Evolutionary conservation across 2,888 invertebrate species (phyloP).

Genomic region (Cyaniris semiargus): DNA sequence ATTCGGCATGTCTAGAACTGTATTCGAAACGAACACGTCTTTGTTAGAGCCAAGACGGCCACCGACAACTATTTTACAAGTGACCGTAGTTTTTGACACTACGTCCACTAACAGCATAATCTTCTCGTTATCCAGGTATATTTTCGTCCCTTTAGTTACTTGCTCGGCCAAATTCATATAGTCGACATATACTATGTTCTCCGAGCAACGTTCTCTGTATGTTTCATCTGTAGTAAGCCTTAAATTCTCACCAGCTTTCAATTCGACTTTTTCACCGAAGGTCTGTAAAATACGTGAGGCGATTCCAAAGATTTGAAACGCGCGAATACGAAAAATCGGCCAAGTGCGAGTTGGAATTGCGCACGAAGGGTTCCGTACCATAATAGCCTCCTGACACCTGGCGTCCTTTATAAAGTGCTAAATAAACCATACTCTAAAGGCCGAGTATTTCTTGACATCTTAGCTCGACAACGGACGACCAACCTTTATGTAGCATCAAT

Average conservation of each 20-base stretch:
- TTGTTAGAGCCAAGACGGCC: slow-evolving; percentile 65
- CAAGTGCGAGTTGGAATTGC: no score
- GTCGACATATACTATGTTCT: slow-evolving; percentile 78
- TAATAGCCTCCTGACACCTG: no score
- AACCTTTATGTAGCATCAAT: no score
- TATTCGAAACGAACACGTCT: slow-evolving; percentile 69
- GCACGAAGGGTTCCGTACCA: no score
- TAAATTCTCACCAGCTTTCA: slow-evolving; percentile 67
- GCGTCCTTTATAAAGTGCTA: no score
- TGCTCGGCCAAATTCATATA: slow-evolving; percentile 74
- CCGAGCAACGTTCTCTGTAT: slow-evolving; percentile 78
- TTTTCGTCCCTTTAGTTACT: slow-evolving; percentile 69
- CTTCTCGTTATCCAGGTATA: slow-evolving; percentile 84
- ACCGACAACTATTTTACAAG: slow-evolving; percentile 67
- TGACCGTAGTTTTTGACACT: slow-evolving; percentile 64
- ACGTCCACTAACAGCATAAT: slow-evolving; percentile 86
- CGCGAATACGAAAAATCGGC: neutral
- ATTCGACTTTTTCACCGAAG: slow-evolving; percentile 60
- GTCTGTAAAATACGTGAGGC: slow-evolving; percentile 51
- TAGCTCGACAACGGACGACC: no score
- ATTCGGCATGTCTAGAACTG: slow-evolving; percentile 63
- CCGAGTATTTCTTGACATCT: no score
- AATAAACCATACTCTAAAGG: no score
- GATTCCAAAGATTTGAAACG: neutral
- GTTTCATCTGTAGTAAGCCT: slow-evolving; percentile 79